Evolutionary conservation across 2,888 invertebrate species (phyloP), one percentile per base, ranked within the genome.

Genomic region (Bimastos eiseni): DNA sequence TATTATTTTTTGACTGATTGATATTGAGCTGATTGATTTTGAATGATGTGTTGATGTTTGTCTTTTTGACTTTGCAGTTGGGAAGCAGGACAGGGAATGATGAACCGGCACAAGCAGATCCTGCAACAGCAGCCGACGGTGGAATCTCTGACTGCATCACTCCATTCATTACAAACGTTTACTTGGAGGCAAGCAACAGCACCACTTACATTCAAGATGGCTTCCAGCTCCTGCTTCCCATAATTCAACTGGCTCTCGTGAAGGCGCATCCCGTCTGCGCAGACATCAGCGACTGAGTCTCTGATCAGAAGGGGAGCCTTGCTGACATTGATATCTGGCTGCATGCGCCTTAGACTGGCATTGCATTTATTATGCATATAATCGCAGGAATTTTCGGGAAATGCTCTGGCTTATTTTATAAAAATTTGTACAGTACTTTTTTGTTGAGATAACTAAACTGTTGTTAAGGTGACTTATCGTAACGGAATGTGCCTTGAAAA

Each of bases 181-280:
- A 90, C 84, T 86, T 90, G 86, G 90, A 90, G 41, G 90, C 90
- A 15, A 90, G 90, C 90, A 90, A 84, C 86, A 90, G 90, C 90
- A 90, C 86, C 17, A 84, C 90, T 17, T 84, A 84, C 41, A 90
- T 90, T 36, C 90, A 90, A 83, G 90, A 90, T 37, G 90, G 83
- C 84, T 90, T 41, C 44, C 84, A 84, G 6, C 90, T 90, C 1
- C 90, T 90, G 41, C 34, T 84, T 37, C 90, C 90, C 38, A 84
- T 90, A 34, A 19, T 90, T 36, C 83, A 90, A 38, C 90, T 90
- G 34, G 83, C 83, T 24, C 37, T 84, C 24, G 17, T 90, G 83
- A 83, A 84, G 34, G 49, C 70, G 36, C 90, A 90, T 49, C 49
- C 89, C 5, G 44, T 11, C 8, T 86, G 86, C 36, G 86, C 86